Evolutionary conservation across 2,797 vertebrate genomes (phyloP), one percentile per base, ranked within the genome.

Genomic region (Dryobates pubescens): DNA sequence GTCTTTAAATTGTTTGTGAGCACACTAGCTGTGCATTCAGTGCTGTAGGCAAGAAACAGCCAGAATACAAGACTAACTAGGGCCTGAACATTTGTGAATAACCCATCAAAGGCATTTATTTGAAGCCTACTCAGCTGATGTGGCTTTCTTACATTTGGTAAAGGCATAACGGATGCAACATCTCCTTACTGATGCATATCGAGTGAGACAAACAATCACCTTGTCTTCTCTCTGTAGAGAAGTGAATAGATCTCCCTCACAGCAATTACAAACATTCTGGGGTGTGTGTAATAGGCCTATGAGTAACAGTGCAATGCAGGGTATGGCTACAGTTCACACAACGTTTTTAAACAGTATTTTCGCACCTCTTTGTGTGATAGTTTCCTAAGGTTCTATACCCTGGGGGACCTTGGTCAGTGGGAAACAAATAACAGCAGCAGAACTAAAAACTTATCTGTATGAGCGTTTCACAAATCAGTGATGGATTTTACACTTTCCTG

Each of bases 1-100:
- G 61, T 86, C 77, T 94, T 86, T 73, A 93, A 86, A 89, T 82
- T 84, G 57, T 78, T 93, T 92, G 63, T 71, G 30, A 82, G 61
- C 57, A 32, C 38, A 86, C 68, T 70, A 70, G 73, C 41, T 73
- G 38, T 51, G 81, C 69, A 62, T 90, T 79, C 84, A 85, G 41
- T 62, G 75, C 45, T 89, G 65, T 45, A 80, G 69, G 75, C 65
- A 94, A 77, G 79, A 71, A 68, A 51, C 30, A 88, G 49, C 4
- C 43, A n/a, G 64, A 88, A 73, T 38, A 80, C 17, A 4, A 74
- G 30, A 45, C 34, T 61, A 84, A 84, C 73, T 75, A 63, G n/a
- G n/a, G 43, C n/a, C 38, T 57, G 53, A 88, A 69, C 5, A 17
- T 73, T 86, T 88, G 51, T 88, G 69, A 93, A 94, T 91, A 88